These are phyloP conservation scores for Alloscopus bannaensis DNA, from an alignment of 2,888 invertebrate genomes.

Conservation along the genomic window DNA sequence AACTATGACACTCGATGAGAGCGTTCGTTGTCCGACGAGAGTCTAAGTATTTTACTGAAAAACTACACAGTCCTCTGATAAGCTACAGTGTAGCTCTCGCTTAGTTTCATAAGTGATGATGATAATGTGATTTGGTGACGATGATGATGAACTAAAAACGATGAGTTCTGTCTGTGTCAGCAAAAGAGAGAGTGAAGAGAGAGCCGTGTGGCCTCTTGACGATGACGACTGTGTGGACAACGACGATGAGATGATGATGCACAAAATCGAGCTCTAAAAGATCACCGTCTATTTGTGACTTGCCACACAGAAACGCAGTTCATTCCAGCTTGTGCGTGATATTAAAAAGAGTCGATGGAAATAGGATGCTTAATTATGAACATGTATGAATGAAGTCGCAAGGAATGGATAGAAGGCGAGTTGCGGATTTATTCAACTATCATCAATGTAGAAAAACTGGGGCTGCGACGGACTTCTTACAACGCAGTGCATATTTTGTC, in stretches of 20 bases:
- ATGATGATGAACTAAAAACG: slow-evolving; percentile 22
- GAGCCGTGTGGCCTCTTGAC: slow-evolving; percentile 13
- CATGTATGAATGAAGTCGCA: neutral
- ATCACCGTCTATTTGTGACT: slow-evolving; percentile 21
- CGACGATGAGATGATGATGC: slow-evolving; percentile 11
- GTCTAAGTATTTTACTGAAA: neutral
- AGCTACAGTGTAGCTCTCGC: neutral
- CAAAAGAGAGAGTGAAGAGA: too few relatives aligned
- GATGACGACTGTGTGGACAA: slow-evolving; percentile 2
- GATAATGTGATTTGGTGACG: neutral
- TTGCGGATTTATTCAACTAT: neutral
- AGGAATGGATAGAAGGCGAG: too few relatives aligned
- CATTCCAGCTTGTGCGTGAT: neutral
- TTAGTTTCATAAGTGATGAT: neutral
- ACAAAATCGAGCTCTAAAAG: slow-evolving; percentile 21
- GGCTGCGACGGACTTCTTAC: neutral
- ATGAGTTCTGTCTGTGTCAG: slow-evolving; percentile 9
- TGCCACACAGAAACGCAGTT: slow-evolving; percentile 5
- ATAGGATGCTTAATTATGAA: neutral
- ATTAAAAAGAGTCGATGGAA: neutral
- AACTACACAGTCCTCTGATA: neutral
- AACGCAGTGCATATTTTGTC: neutral
- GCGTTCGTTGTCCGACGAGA: neutral
- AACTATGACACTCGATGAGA: neutral
- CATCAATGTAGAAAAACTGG: neutral